phyloP scores from a whole-genome alignment of 2,888 invertebrate species.

The Resseliella maxima region DNA sequence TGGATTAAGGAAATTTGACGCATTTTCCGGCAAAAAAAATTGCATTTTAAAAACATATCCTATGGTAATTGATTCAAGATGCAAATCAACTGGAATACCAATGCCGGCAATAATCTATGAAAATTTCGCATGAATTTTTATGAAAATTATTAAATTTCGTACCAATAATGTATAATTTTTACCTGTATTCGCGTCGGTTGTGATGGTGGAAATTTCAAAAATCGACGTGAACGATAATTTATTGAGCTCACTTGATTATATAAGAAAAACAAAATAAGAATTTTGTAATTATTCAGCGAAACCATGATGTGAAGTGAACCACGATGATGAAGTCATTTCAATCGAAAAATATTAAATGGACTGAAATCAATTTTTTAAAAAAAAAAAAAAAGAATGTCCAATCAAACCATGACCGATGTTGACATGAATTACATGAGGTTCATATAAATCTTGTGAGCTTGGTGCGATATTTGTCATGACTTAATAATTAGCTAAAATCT shows the following conservation, averaged over 20 bases:
- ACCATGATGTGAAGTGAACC: not conserved
- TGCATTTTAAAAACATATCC: conserved; percentile 59
- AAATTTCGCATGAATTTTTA: not conserved
- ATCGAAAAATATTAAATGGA: not conserved
- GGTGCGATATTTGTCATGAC: too few species aligned
- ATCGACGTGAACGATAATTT: conserved; percentile 61
- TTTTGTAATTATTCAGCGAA: not conserved
- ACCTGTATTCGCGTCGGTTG: conserved; percentile 66
- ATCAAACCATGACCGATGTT: not conserved
- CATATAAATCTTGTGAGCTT: too few species aligned
- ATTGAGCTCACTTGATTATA: not conserved
- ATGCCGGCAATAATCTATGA: conserved; percentile 59
- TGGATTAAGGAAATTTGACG: conserved; percentile 22
- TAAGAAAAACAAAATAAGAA: not conserved
- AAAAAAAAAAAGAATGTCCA: not conserved
- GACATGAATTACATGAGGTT: too few species aligned
- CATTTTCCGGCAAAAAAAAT: conserved; percentile 59
- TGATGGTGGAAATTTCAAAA: conserved; percentile 64
- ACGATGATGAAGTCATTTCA: not conserved
- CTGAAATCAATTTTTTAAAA: not conserved
- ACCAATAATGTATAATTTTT: not conserved
- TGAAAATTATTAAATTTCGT: not conserved
- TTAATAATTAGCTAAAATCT: too few species aligned
- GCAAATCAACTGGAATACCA: conserved; percentile 59
- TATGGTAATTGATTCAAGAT: conserved; percentile 58